A percentile compares a stretch with the other conserved stretches of the same genome.
Evolutionary conservation across 2,113 vertebrate species (phyloP).

Genomic region (Pachycephala philippinensis): DNA sequence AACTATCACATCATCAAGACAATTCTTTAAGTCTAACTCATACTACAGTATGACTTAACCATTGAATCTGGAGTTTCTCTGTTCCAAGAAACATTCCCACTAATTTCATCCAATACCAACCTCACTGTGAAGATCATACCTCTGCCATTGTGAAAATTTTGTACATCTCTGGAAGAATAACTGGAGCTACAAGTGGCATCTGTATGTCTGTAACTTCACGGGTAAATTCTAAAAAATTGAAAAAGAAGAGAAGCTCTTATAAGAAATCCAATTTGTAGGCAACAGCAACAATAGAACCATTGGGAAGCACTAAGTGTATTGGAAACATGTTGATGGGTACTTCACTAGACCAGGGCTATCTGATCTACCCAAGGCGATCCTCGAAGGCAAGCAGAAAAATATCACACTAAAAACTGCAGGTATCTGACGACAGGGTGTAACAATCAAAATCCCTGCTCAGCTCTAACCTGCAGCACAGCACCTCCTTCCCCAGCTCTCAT

Average conservation of each 20-base stretch:
- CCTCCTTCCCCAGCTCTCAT: background rate
- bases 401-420: background rate
- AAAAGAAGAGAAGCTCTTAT: background rate
- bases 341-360: background rate
- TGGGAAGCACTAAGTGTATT: background rate
- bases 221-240: conserved; percentile 83
- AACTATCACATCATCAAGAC: background rate
- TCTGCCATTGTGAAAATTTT: conserved; percentile 99
- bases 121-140: conserved; percentile 65
- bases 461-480: background rate
- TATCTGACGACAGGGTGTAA: background rate
- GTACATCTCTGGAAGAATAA: conserved; percentile 98
- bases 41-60: background rate
- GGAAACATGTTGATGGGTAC: accelerated
- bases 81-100: background rate
- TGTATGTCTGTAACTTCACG: conserved; percentile 97
- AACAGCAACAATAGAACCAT: background rate
- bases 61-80: background rate
- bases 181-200: conserved; percentile 96
- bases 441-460: background rate
- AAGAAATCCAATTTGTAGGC: background rate
- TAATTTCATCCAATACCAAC: background rate
- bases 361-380: background rate
- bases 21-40: background rate
- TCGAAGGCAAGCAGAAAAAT: background rate